phyloP scores from a whole-genome alignment of 2,888 invertebrate species.

The Iphiclides podalirius region DNA sequence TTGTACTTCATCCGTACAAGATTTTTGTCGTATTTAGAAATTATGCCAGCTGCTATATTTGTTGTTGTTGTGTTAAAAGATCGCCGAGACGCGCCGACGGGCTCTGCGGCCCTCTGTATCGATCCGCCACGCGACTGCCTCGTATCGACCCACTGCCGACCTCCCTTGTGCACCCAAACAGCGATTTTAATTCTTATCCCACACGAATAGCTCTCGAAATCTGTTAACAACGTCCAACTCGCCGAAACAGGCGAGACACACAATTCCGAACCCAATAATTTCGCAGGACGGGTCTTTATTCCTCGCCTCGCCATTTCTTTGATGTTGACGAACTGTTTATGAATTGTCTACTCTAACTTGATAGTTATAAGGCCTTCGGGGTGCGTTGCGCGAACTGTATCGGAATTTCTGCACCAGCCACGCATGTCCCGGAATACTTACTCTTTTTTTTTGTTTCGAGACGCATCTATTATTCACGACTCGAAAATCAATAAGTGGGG shows the following conservation, averaged over 20 bases:
- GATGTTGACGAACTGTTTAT: constrained; percentile 42
- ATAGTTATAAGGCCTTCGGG: constrained; percentile 55
- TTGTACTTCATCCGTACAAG: too few species aligned
- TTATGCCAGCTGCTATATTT: too few species aligned
- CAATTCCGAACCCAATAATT: constrained; percentile 63
- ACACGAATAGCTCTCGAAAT: constrained; percentile 41
- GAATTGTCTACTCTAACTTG: constrained; percentile 65
- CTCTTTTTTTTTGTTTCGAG: constrained; percentile 33
- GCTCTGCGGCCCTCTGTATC: constrained; percentile 51
- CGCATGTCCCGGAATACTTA: constrained; percentile 60
- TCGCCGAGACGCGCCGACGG: constrained; percentile 33
- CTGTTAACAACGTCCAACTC: constrained; percentile 25
- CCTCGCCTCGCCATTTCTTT: constrained; percentile 42
- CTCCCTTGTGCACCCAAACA: constrained; percentile 37
- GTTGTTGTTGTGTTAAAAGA: constrained; percentile 45
- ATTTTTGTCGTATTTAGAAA: too few species aligned
- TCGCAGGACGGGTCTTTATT: constrained; percentile 57
- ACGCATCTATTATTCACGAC: constrained; percentile 10
- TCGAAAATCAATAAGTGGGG: constrained; percentile 9
- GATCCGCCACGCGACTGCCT: constrained; percentile 54
- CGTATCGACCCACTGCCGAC: constrained; percentile 68
- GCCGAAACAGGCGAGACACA: constrained; percentile 38
- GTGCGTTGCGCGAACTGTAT: constrained; percentile 48
- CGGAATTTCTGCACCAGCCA: constrained; percentile 54
- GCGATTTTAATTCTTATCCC: constrained; percentile 63